These are phyloP conservation scores for Heliothis subflexa DNA, from an alignment of 1,140 invertebrate genomes.

Conservation along the genomic window DNA sequence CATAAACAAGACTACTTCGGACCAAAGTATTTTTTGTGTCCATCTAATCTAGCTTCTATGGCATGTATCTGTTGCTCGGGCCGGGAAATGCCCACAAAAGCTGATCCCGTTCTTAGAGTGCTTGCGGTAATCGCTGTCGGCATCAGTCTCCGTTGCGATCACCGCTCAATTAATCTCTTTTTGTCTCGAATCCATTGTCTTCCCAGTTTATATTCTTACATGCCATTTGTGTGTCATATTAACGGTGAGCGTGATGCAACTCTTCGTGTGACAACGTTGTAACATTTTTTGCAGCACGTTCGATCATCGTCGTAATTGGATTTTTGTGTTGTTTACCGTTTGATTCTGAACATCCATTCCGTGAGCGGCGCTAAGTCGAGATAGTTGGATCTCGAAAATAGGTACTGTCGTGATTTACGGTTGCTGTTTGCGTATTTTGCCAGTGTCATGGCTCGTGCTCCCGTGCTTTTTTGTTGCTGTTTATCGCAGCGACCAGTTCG, in stretches of 20 bases:
- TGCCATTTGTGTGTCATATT: conserved; percentile 51
- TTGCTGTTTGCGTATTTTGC: conserved; percentile 59
- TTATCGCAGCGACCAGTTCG: conserved; percentile 31
- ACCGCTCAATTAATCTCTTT: conserved; percentile 63
- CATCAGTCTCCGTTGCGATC: conserved; percentile 57
- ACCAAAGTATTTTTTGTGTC: conserved; percentile 54
- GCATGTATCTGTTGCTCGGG: conserved; percentile 53
- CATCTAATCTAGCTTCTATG: conserved; percentile 51
- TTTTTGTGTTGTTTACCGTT: conserved; percentile 51
- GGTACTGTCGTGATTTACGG: conserved; percentile 20
- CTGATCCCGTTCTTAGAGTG: conserved; percentile 66
- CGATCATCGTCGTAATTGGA: conserved; percentile 49
- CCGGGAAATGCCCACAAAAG: conserved; percentile 62
- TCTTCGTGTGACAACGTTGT: conserved; percentile 53
- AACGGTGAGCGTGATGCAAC: conserved; percentile 60
- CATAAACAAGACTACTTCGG: conserved; percentile 49
- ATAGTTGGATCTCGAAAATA: conserved; percentile 27
- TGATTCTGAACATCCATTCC: conserved; percentile 45
- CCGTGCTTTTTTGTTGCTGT: conserved; percentile 47
- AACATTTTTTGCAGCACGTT: conserved; percentile 48
- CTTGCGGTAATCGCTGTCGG: conserved; percentile 67
- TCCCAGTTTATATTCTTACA: conserved; percentile 50
- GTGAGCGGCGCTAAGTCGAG: conserved; percentile 46
- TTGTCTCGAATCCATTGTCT: conserved; percentile 62
- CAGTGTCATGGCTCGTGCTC: conserved; percentile 55